A percentile compares a stretch with the other conserved stretches of the same genome.
Evolutionary conservation across 2,113 vertebrate genomes (phyloP).

Genomic region (Salvator merianae): DNA sequence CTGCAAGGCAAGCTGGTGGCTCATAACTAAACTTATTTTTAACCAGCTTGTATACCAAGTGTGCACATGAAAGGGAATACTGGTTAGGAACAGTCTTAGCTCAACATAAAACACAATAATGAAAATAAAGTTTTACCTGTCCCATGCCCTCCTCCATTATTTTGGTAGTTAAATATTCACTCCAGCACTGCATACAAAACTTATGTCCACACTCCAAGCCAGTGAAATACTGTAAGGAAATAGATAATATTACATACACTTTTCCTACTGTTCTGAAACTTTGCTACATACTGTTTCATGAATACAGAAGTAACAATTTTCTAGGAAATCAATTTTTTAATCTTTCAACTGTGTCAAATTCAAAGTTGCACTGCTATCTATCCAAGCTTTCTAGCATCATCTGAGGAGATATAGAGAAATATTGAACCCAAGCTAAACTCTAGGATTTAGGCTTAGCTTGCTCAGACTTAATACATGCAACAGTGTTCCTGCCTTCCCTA

Average conservation of each 20-base stretch:
- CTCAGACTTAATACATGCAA: neutral
- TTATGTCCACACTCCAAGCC: conserved; percentile 99
- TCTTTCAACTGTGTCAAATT: neutral
- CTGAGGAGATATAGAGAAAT: neutral
- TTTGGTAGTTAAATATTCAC: conserved; percentile 99
- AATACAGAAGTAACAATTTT: neutral
- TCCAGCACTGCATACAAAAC: conserved; percentile 99
- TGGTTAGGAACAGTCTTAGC: no score
- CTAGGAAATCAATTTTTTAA: neutral
- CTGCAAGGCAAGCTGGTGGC: neutral
- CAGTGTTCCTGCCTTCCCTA: neutral
- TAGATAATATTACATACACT: neutral
- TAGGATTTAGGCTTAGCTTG: neutral
- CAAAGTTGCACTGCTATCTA: neutral
- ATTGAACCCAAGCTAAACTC: neutral
- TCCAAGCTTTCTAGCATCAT: neutral
- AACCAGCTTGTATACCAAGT: no score
- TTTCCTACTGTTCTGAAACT: neutral
- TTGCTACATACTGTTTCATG: neutral
- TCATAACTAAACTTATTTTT: neutral
- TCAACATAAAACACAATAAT: neutral
- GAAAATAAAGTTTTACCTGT: conserved; percentile 81
- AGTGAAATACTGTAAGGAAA: conserved; percentile 90
- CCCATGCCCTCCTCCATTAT: conserved; percentile 99
- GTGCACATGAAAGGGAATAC: no score